Evolutionary conservation across 2,888 invertebrate species (phyloP).

Genomic region (Coleophora deauratella): DNA sequence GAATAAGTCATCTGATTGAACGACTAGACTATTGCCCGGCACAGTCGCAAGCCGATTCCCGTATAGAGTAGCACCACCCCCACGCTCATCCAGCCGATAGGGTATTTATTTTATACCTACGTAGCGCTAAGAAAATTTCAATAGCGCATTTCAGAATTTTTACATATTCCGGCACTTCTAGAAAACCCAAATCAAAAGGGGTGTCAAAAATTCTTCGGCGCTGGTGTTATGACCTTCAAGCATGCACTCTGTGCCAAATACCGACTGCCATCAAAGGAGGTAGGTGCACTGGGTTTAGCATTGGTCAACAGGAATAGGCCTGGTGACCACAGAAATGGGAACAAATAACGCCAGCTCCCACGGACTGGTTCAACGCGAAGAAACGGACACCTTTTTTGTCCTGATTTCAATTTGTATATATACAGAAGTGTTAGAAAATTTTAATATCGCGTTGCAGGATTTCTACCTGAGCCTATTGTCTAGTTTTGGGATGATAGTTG

Average conservation of each 20-base stretch:
- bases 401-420: slow-evolving; percentile 20
- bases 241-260: slow-evolving; percentile 60
- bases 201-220: slow-evolving; percentile 60
- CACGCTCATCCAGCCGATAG: neutral
- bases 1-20: slow-evolving; percentile 12
- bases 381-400: slow-evolving; percentile 48
- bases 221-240: slow-evolving; percentile 35
- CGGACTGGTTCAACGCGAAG: slow-evolving; percentile 55
- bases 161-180: too few species aligned
- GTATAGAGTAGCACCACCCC: slow-evolving; percentile 10
- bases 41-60: slow-evolving; percentile 11
- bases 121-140: slow-evolving; percentile 5
- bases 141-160: slow-evolving; percentile 14
- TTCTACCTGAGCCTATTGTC: slow-evolving; percentile 47
- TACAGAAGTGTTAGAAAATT: slow-evolving; percentile 28
- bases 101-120: neutral
- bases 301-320: slow-evolving; percentile 20
- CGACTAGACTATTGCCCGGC: slow-evolving; percentile 9
- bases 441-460: slow-evolving; percentile 45
- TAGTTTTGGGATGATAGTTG: slow-evolving; percentile 28
- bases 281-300: slow-evolving; percentile 40
- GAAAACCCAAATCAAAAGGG: slow-evolving; percentile 28
- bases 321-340: slow-evolving; percentile 12
- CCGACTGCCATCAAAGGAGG: slow-evolving; percentile 42
- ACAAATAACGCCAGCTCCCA: slow-evolving; percentile 48